Evolutionary conservation across 2,888 invertebrate genomes (phyloP).

Genomic region (Tachina fera): DNA sequence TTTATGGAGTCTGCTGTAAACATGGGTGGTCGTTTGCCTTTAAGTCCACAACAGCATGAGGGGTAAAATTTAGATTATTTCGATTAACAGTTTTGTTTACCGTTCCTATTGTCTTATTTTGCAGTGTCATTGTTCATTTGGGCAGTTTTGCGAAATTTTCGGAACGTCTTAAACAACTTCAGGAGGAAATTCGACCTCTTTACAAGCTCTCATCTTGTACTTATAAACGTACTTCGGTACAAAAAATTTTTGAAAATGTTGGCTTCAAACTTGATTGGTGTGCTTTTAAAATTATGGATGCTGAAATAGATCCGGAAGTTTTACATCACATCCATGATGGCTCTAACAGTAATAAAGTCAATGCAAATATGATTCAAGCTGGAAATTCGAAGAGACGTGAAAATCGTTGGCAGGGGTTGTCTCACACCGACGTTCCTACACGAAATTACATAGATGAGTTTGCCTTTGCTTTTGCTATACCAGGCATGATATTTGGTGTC

Average conservation of each 20-base stretch:
- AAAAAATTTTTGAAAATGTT: constrained; percentile 90
- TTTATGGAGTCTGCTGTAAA: constrained; percentile 93
- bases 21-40: constrained; percentile 91
- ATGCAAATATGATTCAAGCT: constrained; percentile 77
- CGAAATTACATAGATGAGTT: constrained; percentile 89
- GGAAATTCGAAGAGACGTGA: constrained; percentile 79
- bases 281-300: constrained; percentile 90
- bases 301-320: constrained; percentile 81
- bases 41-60: constrained; percentile 92
- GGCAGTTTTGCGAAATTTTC: constrained; percentile 91
- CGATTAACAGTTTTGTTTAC: neutral
- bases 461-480: constrained; percentile 88
- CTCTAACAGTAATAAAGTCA: constrained; percentile 63
- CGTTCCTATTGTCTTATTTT: constrained; percentile 12
- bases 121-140: constrained; percentile 89
- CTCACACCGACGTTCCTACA: constrained; percentile 85
- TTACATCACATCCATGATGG: constrained; percentile 80
- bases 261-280: constrained; percentile 95
- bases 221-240: constrained; percentile 93
- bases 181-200: constrained; percentile 92
- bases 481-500: constrained; percentile 87
- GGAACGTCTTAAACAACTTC: constrained; percentile 80
- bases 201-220: constrained; percentile 91
- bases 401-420: constrained; percentile 86
- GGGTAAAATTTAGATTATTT: constrained; percentile 84